These are phyloP conservation scores for Seriola dumerili DNA, from an alignment of 2,113 vertebrate genomes.

Conservation along the genomic window DNA sequence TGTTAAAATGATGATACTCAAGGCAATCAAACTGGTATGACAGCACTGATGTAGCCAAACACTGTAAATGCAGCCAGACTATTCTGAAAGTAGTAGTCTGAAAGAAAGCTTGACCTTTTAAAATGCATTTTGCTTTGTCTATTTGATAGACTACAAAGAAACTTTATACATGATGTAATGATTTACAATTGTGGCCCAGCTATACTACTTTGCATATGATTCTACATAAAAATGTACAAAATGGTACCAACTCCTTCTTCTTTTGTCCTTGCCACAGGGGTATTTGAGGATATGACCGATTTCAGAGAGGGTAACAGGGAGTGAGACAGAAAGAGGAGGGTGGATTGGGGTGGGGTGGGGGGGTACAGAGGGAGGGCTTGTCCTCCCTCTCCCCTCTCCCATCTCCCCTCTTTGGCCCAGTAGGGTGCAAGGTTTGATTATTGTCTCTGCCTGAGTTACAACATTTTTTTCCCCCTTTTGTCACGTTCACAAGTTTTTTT, in stretches of 20 bases:
- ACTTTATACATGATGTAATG: background rate
- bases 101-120: background rate
- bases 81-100: background rate
- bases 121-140: background rate
- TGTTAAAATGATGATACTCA: background rate
- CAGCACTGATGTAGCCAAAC: background rate
- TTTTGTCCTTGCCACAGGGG: constrained; percentile 27
- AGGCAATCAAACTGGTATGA: background rate
- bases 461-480: constrained; percentile 38
- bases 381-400: constrained; percentile 8
- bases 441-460: constrained; percentile 55
- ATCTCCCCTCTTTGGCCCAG: constrained; percentile 25
- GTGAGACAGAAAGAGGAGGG: constrained; percentile 34
- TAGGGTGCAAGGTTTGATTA: constrained; percentile 66
- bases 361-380: constrained; percentile 2
- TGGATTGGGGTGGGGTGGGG: background rate
- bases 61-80: background rate
- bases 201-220: background rate
- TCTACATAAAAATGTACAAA: constrained; percentile 11
- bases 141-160: background rate
- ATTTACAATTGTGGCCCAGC: background rate
- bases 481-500: constrained; percentile 58
- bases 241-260: background rate
- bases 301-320: constrained; percentile 12
- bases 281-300: constrained; percentile 35